These are phyloP conservation scores for Cecropterus lyciades DNA, from an alignment of 1,140 invertebrate genomes.

Conservation along the genomic window DNA sequence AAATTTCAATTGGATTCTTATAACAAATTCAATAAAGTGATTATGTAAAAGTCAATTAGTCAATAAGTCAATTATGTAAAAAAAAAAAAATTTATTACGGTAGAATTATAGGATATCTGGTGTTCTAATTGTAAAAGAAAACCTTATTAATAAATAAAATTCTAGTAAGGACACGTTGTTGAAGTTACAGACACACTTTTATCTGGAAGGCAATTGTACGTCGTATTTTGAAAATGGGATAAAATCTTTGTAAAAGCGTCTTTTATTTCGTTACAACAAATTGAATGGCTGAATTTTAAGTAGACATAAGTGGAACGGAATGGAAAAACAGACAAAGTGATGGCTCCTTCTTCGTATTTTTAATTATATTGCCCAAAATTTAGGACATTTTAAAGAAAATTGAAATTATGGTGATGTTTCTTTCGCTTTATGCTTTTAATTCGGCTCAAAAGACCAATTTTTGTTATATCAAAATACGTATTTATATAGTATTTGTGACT, in stretches of 20 bases:
- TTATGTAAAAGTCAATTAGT: too few relatives aligned
- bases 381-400: not conserved
- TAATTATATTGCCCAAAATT: slow-evolving; percentile 4
- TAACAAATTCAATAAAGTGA: too few relatives aligned
- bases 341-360: slow-evolving; percentile 2
- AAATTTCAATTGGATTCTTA: too few relatives aligned
- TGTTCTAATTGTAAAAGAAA: too few relatives aligned
- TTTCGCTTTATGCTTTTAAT: too few relatives aligned
- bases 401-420: too few relatives aligned
- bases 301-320: slow-evolving; percentile 29
- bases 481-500: too few relatives aligned
- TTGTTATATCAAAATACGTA: too few relatives aligned
- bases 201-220: not conserved
- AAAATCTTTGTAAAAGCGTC: slow-evolving; percentile 31
- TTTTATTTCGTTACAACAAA: slow-evolving; percentile 40
- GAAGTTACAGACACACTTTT: not conserved
- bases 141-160: not conserved
- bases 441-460: too few relatives aligned
- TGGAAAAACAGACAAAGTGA: not conserved
- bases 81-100: too few relatives aligned
- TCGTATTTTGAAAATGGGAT: slow-evolving; percentile 9
- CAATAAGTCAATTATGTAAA: too few relatives aligned
- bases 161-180: not conserved
- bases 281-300: slow-evolving; percentile 41
- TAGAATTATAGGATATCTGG: too few relatives aligned